Evolutionary conservation across 1,140 invertebrate genomes (phyloP), one percentile per base, ranked within the genome.

Genomic region (Anastrepha obliqua): DNA sequence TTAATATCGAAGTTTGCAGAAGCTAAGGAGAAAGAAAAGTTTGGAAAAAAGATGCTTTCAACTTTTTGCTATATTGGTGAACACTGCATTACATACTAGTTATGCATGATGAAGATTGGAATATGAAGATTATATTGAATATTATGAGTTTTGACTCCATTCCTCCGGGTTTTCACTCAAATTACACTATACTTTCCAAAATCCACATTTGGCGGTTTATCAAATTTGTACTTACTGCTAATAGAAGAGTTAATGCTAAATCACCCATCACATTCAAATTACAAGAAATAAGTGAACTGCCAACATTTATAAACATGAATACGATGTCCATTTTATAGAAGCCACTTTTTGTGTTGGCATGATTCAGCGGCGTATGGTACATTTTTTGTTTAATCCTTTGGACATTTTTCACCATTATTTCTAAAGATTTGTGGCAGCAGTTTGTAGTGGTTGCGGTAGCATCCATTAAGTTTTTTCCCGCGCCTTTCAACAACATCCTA

Each of bases 381-480:
- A 17, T 81, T 6, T 51, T 58, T 55, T 55, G 11, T 55, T 55
- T 20, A 81, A 15, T 81, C 20, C 6, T n/a, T 81, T 81, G 42
- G n/a, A 20, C 74, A 81, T 81, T 67, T 64, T 67, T 5, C 64
- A 29, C n/a, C 6, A 67, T 29, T 67, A 67, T 67, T 81, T 81
- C 47, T 55, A 55, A 29, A 81, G 47, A 81, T 58, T 55, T 81
- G 74, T 81, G 74, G 51, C 47, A 58, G 74, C 74, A 74, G 67
- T 15, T 74, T 55, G 74, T 55, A 11, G 74, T 6, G 42, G 15
- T n/a, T 78, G 47, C 9, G 44, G 51, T 51, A 55, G 47, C n/a
- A 55, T 81, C 47, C 47, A 81, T 81, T 81, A 81, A 55, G 11
- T 81, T 81, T 74, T 51, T 81, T 51, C 39, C 47, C 39, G 7